phyloP scores from a whole-genome alignment of 2,113 vertebrate species.

The Charadrius vociferus region DNA sequence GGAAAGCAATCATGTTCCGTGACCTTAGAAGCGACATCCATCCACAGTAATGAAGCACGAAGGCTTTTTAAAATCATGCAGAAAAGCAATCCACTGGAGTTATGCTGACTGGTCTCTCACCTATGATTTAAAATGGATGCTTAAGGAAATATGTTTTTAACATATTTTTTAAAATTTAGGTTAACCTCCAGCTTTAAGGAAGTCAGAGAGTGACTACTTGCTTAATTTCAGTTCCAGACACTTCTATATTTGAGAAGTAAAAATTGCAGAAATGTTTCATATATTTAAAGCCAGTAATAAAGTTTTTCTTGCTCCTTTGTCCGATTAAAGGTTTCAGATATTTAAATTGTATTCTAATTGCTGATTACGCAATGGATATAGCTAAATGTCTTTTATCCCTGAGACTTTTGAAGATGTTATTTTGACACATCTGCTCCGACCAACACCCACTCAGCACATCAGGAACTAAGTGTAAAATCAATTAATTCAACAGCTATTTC shows the following conservation, averaged over 20 bases:
- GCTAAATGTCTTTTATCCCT: neutral
- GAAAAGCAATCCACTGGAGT: neutral
- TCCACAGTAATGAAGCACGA: neutral
- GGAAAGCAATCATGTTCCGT: neutral
- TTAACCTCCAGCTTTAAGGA: neutral
- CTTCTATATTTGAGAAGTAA: neutral
- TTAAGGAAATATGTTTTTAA: neutral
- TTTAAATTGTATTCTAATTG: neutral
- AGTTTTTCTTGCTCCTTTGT: neutral
- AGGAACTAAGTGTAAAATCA: conserved; percentile 9
- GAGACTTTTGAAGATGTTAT: neutral
- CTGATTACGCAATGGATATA: neutral
- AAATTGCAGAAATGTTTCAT: neutral
- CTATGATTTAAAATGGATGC: neutral
- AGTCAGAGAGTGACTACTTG: neutral
- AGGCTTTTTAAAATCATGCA: neutral
- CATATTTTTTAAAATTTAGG: neutral
- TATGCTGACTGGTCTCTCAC: neutral
- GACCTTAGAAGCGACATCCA: conserved; percentile 1
- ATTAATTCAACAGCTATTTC: conserved; percentile 24
- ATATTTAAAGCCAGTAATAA: neutral
- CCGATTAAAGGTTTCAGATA: neutral
- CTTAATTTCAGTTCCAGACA: neutral
- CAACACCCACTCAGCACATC: neutral
- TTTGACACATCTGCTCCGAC: neutral